Evolutionary conservation across 2,888 invertebrate species (phyloP).

Genomic region (Drosophila cyrtoloma): DNA sequence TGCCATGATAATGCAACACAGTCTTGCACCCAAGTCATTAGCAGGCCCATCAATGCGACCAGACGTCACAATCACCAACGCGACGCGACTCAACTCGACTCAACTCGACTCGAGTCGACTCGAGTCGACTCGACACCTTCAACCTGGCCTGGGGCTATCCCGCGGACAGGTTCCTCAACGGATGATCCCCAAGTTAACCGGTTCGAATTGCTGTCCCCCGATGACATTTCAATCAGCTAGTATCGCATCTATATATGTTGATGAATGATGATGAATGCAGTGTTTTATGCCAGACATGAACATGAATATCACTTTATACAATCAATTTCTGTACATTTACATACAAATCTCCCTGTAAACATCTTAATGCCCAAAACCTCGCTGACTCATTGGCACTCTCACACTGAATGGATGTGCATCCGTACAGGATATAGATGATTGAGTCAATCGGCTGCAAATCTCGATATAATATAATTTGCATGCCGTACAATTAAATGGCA

Average conservation of each 20-base stretch:
- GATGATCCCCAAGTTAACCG: conserved; percentile 26
- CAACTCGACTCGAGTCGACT: conserved; percentile 2
- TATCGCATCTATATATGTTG: conserved; percentile 9
- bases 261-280: conserved; percentile 29
- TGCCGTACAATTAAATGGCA: not conserved
- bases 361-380: not conserved
- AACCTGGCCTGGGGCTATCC: not conserved
- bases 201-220: conserved; percentile 21
- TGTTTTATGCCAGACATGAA: conserved; percentile 6
- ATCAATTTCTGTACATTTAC: not conserved
- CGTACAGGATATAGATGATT: not conserved
- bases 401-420: not conserved
- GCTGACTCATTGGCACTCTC: not conserved
- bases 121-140: not conserved
- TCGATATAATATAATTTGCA: not conserved
- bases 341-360: not conserved
- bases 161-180: conserved; percentile 7
- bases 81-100: conserved; percentile 5
- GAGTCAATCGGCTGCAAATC: not conserved
- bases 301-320: conserved; percentile 6
- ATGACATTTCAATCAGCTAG: conserved; percentile 52
- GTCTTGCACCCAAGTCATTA: conserved; percentile 48
- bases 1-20: conserved; percentile 44
- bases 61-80: conserved; percentile 42
- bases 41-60: conserved; percentile 28